Percentiles rank a stretch among this genome's conserved stretches.
Conservation (phyloP, 2,888 invertebrate species). For the Noctua fimbriata region DNA sequence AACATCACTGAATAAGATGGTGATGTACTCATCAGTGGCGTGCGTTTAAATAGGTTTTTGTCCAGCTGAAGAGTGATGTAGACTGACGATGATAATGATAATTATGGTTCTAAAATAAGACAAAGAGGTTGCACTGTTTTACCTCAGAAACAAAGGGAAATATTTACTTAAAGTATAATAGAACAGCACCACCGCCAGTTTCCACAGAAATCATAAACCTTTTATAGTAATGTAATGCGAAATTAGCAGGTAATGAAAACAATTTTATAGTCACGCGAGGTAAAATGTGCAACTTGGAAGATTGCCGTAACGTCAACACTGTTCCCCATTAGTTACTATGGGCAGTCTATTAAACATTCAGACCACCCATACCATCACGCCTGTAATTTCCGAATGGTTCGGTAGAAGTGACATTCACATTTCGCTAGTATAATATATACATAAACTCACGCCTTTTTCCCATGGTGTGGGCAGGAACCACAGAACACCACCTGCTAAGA, state of each 20-base stretch:
- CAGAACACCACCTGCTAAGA: background rate
- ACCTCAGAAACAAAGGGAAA: background rate
- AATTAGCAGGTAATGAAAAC: slow-evolving; percentile 12
- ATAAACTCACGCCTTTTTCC: background rate
- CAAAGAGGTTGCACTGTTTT: background rate
- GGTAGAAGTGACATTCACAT: background rate
- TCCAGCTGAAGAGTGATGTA: background rate
- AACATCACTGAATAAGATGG: background rate
- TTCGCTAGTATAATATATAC: background rate
- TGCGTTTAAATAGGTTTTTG: background rate
- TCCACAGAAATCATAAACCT: slow-evolving; percentile 24
- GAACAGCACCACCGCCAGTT: background rate
- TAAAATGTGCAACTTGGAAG: slow-evolving; percentile 6
- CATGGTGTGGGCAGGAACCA: no score
- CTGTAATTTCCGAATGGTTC: background rate
- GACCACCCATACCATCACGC: no score
- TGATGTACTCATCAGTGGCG: background rate
- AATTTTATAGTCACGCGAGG: slow-evolving; percentile 23
- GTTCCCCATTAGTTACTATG: background rate
- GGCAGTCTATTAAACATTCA: background rate
- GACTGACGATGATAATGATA: background rate
- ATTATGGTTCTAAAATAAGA: background rate
- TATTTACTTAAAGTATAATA: background rate
- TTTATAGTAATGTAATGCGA: slow-evolving; percentile 13
- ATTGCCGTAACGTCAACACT: slow-evolving; percentile 10